Evolutionary conservation across 2,113 vertebrate genomes (phyloP).

Genomic region (Leucopsar rothschildi): DNA sequence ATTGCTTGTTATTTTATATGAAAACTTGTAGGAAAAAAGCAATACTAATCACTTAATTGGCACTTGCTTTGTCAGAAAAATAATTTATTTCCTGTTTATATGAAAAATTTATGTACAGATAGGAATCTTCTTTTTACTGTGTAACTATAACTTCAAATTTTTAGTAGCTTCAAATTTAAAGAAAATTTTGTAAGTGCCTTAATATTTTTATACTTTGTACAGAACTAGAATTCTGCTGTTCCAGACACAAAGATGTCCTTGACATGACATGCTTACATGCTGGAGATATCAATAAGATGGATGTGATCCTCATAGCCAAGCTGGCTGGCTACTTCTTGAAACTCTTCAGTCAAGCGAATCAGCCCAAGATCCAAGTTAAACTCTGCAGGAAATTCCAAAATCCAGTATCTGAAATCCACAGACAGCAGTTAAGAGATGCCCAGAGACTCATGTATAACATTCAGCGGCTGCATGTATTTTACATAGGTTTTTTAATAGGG

Average conservation of each 20-base stretch:
- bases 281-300: slow-evolving; percentile 94
- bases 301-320: slow-evolving; percentile 88
- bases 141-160: not conserved
- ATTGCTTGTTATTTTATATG: not conserved
- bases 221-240: not conserved
- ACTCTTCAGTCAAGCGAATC: slow-evolving; percentile 90
- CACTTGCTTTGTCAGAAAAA: not conserved
- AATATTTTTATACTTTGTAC: not conserved
- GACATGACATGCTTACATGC: slow-evolving; percentile 82
- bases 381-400: slow-evolving; percentile 93
- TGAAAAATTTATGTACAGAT: not conserved
- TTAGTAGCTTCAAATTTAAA: not conserved
- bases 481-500: not conserved
- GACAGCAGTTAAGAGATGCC: not conserved
- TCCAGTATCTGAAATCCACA: slow-evolving; percentile 90
- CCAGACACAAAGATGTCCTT: not conserved
- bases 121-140: not conserved
- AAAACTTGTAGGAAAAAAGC: not conserved
- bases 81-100: not conserved
- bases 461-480: not conserved
- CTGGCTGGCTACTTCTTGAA: slow-evolving; percentile 84
- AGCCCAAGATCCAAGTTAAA: slow-evolving; percentile 95
- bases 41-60: not conserved
- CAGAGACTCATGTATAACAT: not conserved
- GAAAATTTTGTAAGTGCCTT: not conserved